Evolutionary conservation across 2,888 invertebrate species (phyloP), one percentile per base, ranked within the genome.

Genomic region (Cephus spinipes): DNA sequence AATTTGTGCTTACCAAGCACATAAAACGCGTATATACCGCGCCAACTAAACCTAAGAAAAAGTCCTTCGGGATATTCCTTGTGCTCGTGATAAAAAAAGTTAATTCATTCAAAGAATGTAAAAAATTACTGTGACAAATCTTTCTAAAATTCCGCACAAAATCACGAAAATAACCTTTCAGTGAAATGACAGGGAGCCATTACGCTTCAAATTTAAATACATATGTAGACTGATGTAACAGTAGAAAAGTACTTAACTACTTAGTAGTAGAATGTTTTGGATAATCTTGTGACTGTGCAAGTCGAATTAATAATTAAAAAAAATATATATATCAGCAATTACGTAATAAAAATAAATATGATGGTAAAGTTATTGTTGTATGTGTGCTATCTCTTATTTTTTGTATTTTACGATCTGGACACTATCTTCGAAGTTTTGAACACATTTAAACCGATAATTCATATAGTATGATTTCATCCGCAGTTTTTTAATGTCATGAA

Each of bases 141-240:
- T 35, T n/a, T 76, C 35, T 71, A 23, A 71, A 71, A n/a, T n/a
- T 23, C 40, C 55, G 40, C 11, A 68, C 32, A 69, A 31, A 55
- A 69, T 73, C 68, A 77, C 76, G 74, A 79, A 73, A 77, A 79
- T 78, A 74, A 78, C 31, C 76, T 75, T 34, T 75, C 23, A 79
- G 74, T 68, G 76, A 76, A 79, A 76, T 79, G 80, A 79, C 74
- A 80, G 69, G 69, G 73, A 79, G 81, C 80, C 80, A 80, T 79
- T 80, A 75, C 73, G 68, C 73, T 73, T 55, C 55, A 55, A 55
- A 23, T 55, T 55, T 23, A 55, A 55, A 9, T 35, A 35, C 35
- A 35, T 9, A 23, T 23, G 55, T 55, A 55, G 40, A 55, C 9
- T 9, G 55, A 9, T 23, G 55, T 15, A 55, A 23, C 55, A 55